Evolutionary conservation across 1,140 invertebrate species (phyloP), one percentile per base, ranked within the genome.

Genomic region (Drosophila ambigua): DNA sequence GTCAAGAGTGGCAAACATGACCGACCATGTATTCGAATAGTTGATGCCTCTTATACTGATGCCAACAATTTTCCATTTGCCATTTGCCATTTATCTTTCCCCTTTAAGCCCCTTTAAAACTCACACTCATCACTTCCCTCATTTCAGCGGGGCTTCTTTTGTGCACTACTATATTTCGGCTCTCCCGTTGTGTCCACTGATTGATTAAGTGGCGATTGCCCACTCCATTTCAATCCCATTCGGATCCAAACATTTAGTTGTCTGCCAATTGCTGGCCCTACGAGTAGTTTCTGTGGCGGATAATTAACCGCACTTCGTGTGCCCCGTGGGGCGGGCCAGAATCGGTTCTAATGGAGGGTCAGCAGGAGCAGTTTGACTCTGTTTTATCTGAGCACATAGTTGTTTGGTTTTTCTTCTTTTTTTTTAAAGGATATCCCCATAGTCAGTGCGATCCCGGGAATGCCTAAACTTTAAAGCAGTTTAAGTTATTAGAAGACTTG

Each of bases 181-280:
- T 71, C 20, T 23, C 71, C 50, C 44, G 31, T 26, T 69, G 55
- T 44, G 51, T 65, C 58, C 31, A 20, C 77, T 64, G 81, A 77
- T 80, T 84, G 81, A 84, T 81, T 85, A 67, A 84, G 81, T 81
- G 64, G 46, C 76, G 75, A 60, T 67, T 46, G 49, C 67, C 63
- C 28, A 43, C 24, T 6, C 44, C 35, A 20, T 52, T 39, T 24
- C 63, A 35, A 41, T 45, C 53, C 69, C 49, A 31, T 46, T 31
- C 43, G 16, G 28, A 6, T 46, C 44, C 59, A 48, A 44, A 60
- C 79, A 69, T 71, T 71, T 83, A 60, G 62, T 72, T 57, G 45
- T 73, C 53, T 49, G 58, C 62, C 72, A 72, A 84, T 71, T 67
- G 72, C 49, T 61, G 77, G 46, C 11, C 35, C 35, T 39, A 13